Percentiles rank a stretch among this genome's conserved stretches.
Evolutionary conservation across 2,888 invertebrate genomes (phyloP).

Genomic region (Cataglyphis altisquamis): DNA sequence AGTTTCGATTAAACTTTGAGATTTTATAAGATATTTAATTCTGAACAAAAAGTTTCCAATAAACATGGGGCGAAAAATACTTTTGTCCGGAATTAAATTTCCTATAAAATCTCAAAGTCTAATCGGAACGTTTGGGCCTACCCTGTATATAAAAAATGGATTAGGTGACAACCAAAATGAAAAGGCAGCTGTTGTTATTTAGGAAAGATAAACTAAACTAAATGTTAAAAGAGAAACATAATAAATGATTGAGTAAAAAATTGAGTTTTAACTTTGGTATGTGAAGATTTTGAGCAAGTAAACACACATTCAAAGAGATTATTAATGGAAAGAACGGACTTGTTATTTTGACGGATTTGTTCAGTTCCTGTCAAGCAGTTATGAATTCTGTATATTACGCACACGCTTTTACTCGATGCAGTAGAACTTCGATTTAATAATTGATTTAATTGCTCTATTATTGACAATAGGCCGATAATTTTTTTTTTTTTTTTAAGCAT

Average conservation of each 20-base stretch:
- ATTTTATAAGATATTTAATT: no score
- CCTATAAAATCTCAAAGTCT: no score
- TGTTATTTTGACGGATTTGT: slow-evolving; percentile 11
- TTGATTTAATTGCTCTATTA: slow-evolving; percentile 18
- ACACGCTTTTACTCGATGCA: slow-evolving; percentile 40
- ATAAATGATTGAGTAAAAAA: not conserved
- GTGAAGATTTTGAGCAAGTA: slow-evolving; percentile 32
- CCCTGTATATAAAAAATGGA: slow-evolving; percentile 9
- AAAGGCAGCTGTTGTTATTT: slow-evolving; percentile 16
- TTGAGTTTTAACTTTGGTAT: slow-evolving; percentile 11
- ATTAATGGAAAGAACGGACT: slow-evolving; percentile 20
- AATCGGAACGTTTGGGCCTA: no score
- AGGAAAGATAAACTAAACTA: slow-evolving; percentile 1
- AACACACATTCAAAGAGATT: slow-evolving; percentile 13
- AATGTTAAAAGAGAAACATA: not conserved
- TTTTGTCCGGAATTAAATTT: no score
- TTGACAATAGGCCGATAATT: slow-evolving; percentile 33
- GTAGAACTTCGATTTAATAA: slow-evolving; percentile 41
- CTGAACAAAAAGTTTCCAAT: no score
- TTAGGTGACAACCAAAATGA: slow-evolving; percentile 20
- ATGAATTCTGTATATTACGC: slow-evolving; percentile 5
- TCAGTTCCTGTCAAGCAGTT: slow-evolving; percentile 8
- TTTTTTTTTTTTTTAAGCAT: not conserved
- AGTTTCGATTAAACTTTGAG: no score
- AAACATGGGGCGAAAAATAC: no score